Evolutionary conservation across 2,113 vertebrate species (phyloP).

Genomic region (Cathartes aura): DNA sequence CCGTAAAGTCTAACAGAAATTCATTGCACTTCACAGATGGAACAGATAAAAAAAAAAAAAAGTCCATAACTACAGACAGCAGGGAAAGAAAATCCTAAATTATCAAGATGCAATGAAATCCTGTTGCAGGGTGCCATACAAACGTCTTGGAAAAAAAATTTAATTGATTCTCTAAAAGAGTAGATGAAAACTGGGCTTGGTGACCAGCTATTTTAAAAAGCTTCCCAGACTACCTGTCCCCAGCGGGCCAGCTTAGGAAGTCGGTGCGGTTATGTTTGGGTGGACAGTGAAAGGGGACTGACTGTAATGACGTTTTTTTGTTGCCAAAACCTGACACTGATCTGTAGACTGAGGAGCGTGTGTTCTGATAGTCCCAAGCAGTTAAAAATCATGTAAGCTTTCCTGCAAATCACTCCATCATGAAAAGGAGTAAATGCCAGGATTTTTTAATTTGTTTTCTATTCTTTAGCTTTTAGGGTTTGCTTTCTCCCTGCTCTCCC

Average conservation of each 20-base stretch:
- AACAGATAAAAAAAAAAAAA: constrained; percentile 48
- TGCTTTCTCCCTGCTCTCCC: background rate
- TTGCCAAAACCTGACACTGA: background rate
- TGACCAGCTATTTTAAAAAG: background rate
- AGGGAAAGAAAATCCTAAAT: constrained; percentile 61
- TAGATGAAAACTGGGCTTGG: background rate
- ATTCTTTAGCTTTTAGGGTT: background rate
- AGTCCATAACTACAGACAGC: background rate
- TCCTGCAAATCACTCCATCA: background rate
- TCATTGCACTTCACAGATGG: constrained; percentile 72
- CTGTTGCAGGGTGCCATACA: background rate
- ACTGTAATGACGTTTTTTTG: background rate
- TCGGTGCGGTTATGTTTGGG: background rate
- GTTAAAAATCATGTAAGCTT: background rate
- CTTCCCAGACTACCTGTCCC: background rate
- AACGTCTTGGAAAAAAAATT: background rate
- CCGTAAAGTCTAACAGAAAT: constrained; percentile 70
- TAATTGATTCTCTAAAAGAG: background rate
- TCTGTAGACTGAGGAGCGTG: background rate
- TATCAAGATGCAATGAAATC: constrained; percentile 24
- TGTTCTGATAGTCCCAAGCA: background rate
- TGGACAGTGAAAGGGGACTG: background rate
- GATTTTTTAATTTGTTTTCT: background rate
- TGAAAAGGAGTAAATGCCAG: background rate
- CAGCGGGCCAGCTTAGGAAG: background rate